Evolutionary conservation across 2,113 vertebrate genomes (phyloP).

Genomic region (Tautogolabrus adspersus): DNA sequence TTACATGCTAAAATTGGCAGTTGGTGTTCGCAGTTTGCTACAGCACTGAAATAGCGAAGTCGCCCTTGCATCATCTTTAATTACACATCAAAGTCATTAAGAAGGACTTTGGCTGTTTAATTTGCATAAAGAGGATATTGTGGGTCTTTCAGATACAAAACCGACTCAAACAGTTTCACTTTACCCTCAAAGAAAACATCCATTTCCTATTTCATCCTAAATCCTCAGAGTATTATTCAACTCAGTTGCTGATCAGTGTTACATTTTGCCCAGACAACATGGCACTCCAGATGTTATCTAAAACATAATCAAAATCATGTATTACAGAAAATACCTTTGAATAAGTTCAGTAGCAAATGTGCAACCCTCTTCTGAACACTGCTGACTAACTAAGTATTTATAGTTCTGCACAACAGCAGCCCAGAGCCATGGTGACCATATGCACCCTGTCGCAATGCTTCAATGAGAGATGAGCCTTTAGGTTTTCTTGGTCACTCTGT

Average conservation of each 20-base stretch:
- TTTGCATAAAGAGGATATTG: background rate
- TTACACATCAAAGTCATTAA: slow-evolving; percentile 7
- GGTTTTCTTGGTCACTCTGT: background rate
- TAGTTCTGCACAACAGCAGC: background rate
- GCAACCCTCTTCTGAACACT: background rate
- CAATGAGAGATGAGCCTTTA: background rate
- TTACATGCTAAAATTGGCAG: slow-evolving; percentile 32
- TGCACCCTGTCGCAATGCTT: background rate
- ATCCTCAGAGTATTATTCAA: too few relatives aligned
- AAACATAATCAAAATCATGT: too few relatives aligned
- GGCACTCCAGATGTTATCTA: too few relatives aligned
- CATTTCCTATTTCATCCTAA: too few relatives aligned
- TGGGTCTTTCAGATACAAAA: too few relatives aligned
- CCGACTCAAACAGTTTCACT: too few relatives aligned
- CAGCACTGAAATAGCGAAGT: background rate
- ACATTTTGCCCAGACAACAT: too few relatives aligned
- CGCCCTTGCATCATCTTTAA: background rate
- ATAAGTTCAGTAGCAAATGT: background rate
- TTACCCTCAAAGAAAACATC: too few relatives aligned
- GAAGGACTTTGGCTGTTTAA: background rate
- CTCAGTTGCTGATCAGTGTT: too few relatives aligned
- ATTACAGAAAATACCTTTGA: background rate
- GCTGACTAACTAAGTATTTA: slow-evolving; percentile 1
- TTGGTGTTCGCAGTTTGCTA: slow-evolving; percentile 24
- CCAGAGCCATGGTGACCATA: background rate